phyloP scores from a whole-genome alignment of 2,888 invertebrate genomes.

The Drosophila meridiana region DNA sequence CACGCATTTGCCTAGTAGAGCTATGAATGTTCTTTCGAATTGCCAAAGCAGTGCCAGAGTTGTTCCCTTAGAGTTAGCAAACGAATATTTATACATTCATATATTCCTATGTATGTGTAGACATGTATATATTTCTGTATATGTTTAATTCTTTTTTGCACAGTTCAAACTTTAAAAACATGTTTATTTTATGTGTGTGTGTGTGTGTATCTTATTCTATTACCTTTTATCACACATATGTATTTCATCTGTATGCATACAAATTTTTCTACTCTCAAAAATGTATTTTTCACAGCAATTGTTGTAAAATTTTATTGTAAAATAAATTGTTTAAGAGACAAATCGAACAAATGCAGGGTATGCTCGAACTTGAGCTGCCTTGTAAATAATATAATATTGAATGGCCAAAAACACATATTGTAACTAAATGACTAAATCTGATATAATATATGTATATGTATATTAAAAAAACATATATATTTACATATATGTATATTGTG shows the following conservation, averaged over 20 bases:
- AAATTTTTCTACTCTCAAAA: not conserved
- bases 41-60: not conserved
- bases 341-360: not conserved
- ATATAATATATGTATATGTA: too few relatives aligned
- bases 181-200: too few relatives aligned
- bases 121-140: not conserved
- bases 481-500: too few relatives aligned
- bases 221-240: not conserved
- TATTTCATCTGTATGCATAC: not conserved
- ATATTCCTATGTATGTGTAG: not conserved
- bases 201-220: not conserved
- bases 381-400: not conserved
- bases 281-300: conserved; percentile 11
- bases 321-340: conserved; percentile 14
- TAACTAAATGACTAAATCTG: too few relatives aligned
- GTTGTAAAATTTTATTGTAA: conserved; percentile 17
- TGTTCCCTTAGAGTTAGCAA: not conserved
- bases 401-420: not conserved
- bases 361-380: not conserved
- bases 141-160: not conserved
- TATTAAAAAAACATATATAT: too few relatives aligned
- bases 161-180: not conserved
- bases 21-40: not conserved
- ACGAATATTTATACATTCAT: not conserved
- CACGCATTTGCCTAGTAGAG: not conserved